Evolutionary conservation across 2,113 vertebrate species (phyloP).

Genomic region (Caretta caretta): DNA sequence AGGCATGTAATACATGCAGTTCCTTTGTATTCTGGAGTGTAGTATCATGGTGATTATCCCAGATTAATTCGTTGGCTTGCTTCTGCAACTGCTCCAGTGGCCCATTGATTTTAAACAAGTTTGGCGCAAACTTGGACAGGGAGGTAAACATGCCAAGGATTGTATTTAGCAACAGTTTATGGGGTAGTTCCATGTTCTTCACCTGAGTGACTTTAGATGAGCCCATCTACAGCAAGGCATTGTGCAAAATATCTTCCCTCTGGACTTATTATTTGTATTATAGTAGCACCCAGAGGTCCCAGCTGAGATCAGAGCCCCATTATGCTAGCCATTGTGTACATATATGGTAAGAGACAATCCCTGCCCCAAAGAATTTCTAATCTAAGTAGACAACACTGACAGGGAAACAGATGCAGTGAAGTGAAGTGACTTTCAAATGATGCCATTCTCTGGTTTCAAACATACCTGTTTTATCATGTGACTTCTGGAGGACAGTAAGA

Average conservation of each 20-base stretch:
- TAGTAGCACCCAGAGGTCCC: background rate
- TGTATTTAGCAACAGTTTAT: background rate
- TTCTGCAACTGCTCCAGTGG: background rate
- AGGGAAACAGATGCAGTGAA: background rate
- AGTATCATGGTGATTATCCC: background rate
- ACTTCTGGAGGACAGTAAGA: background rate
- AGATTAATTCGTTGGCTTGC: background rate
- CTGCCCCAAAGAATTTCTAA: background rate
- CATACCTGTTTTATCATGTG: background rate
- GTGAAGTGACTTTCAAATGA: background rate
- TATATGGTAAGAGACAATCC: background rate
- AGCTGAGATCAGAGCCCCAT: background rate
- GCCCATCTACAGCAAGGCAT: background rate
- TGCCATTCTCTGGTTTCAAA: background rate
- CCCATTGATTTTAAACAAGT: background rate
- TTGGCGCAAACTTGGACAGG: background rate
- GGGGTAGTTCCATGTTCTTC: background rate
- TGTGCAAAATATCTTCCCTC: background rate
- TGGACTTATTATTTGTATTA: background rate
- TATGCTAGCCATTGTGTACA: rapidly evolving
- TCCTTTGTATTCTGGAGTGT: background rate
- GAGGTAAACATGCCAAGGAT: conserved; percentile 8
- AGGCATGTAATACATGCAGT: conserved; percentile 23
- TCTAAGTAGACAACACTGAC: background rate
- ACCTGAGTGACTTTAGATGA: background rate